Evolutionary conservation across 2,888 invertebrate genomes (phyloP).

Genomic region (Zeuzera pyrina): DNA sequence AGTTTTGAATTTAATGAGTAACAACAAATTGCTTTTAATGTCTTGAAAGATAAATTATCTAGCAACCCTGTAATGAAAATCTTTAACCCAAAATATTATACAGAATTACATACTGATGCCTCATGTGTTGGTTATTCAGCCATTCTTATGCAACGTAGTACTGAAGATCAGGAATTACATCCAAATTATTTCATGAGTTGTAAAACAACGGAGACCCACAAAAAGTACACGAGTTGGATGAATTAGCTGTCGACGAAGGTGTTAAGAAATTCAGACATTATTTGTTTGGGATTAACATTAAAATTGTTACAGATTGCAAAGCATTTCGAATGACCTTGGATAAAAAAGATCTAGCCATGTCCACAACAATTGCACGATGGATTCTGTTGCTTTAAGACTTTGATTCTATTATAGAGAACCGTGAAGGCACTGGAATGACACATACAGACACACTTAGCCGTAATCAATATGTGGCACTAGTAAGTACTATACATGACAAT

Average conservation of each 20-base stretch:
- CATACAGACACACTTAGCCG: too few species aligned
- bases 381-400: neutral
- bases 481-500: too few species aligned
- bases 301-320: neutral
- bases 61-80: conserved; percentile 12
- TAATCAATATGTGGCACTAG: too few species aligned
- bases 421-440: neutral
- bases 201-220: too few species aligned
- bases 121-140: conserved; percentile 1
- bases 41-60: conserved; percentile 17
- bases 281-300: neutral
- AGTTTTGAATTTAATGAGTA: conserved; percentile 14
- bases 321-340: neutral
- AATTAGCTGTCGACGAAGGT: too few species aligned
- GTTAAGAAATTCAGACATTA: neutral
- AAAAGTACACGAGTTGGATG: too few species aligned
- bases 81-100: neutral
- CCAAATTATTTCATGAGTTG: too few species aligned
- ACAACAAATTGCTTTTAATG: conserved; percentile 11
- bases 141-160: conserved; percentile 6
- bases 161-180: too few species aligned
- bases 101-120: neutral
- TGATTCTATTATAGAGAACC: neutral
- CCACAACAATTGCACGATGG: neutral
- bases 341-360: neutral